A percentile compares a stretch with the other conserved stretches of the same genome.
phyloP scores from a whole-genome alignment of 2,113 vertebrate species.

The Lontra canadensis region DNA sequence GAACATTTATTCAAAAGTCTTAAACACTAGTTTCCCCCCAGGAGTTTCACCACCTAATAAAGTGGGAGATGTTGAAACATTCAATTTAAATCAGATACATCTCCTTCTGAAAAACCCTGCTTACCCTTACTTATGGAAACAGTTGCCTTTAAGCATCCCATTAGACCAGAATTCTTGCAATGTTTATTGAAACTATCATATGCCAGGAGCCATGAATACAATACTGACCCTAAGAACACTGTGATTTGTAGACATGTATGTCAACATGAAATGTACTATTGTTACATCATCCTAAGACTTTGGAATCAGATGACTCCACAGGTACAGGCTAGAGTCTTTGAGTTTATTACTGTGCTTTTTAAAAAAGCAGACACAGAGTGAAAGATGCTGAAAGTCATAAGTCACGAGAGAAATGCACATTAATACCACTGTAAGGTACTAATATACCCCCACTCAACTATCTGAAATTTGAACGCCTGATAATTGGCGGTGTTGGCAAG shows the following conservation, averaged over 20 bases:
- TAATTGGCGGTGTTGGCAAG: not conserved
- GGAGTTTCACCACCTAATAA: conserved; percentile 47
- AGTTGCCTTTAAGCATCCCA: conserved; percentile 42
- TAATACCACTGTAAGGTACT: not conserved
- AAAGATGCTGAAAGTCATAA: conserved; percentile 24
- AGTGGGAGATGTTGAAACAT: conserved; percentile 50
- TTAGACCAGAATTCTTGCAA: conserved; percentile 33
- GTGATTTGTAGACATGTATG: conserved; percentile 7
- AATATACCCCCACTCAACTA: not conserved
- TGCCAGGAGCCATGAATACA: not conserved
- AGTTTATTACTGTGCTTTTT: conserved; percentile 13
- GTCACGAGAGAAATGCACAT: conserved; percentile 37
- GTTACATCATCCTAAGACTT: not conserved
- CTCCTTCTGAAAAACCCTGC: conserved; percentile 33
- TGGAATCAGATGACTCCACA: not conserved
- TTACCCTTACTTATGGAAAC: conserved; percentile 4
- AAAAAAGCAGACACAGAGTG: not conserved
- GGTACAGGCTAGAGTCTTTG: not conserved
- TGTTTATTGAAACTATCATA: conserved; percentile 47
- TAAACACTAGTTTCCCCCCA: conserved; percentile 20
- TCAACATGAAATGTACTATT: not conserved
- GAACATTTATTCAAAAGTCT: conserved; percentile 64
- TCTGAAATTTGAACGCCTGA: conserved; percentile 19
- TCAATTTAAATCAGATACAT: conserved; percentile 48
- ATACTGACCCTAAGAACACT: not conserved